Percentiles rank a stretch among this genome's conserved stretches.
Evolutionary conservation across 92 coral and sea anemone genomes (phyloP).

Genomic region (Porites cylindrica): DNA sequence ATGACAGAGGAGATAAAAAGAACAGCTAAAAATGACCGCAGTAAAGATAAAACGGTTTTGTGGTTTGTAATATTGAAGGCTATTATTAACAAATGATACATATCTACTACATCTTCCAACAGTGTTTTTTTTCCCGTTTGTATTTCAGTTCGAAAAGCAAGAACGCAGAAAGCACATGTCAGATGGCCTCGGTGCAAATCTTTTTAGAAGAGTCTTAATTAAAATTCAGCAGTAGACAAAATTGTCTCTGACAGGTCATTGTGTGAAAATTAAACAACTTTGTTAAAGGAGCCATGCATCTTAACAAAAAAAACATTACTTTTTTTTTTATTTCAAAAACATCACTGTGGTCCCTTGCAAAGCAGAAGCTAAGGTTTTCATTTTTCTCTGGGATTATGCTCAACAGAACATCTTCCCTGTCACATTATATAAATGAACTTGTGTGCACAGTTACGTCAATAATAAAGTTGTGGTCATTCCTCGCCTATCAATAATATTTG

Average conservation of each 20-base stretch:
- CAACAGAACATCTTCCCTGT: neutral
- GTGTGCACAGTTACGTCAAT: neutral
- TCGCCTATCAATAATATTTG: neutral
- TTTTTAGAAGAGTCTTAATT: too few relatives aligned
- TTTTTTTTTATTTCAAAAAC: neutral
- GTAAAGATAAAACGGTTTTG: neutral
- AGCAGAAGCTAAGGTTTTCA: neutral
- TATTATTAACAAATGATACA: neutral
- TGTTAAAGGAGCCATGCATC: neutral
- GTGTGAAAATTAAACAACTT: neutral
- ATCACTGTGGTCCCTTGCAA: neutral
- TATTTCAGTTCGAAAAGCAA: too few relatives aligned
- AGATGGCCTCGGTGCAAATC: neutral
- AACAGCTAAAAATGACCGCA: neutral
- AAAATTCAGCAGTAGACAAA: neutral
- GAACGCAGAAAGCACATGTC: neutral
- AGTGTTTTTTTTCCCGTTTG: too few relatives aligned
- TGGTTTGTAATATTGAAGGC: neutral
- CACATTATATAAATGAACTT: neutral
- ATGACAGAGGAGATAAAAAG: neutral
- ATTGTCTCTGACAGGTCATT: neutral
- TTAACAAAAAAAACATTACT: neutral
- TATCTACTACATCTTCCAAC: too few relatives aligned
- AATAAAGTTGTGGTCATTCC: neutral
- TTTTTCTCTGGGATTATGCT: neutral